phyloP scores from a whole-genome alignment of 1,140 invertebrate species.

The Paraescarpia echinospica region DNA sequence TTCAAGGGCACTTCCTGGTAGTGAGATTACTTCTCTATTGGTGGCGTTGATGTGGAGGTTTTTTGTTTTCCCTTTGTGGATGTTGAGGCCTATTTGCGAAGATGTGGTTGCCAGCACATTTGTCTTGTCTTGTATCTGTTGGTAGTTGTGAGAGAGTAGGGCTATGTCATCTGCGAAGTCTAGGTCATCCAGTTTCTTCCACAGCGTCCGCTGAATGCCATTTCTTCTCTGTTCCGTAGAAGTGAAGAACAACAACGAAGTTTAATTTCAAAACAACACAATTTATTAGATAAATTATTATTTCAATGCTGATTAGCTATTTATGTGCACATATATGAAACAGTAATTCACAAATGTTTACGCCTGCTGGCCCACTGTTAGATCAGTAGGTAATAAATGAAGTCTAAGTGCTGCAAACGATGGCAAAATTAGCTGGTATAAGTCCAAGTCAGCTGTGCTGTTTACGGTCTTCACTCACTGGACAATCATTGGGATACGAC shows the following conservation, averaged over 20 bases:
- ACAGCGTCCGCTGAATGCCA: too few relatives aligned
- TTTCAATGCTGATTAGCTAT: neutral
- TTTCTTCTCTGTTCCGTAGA: too few relatives aligned
- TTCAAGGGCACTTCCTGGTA: too few relatives aligned
- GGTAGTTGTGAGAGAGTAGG: too few relatives aligned
- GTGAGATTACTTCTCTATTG: too few relatives aligned
- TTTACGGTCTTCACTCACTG: neutral
- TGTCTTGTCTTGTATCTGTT: too few relatives aligned
- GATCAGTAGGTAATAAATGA: neutral
- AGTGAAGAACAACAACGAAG: neutral
- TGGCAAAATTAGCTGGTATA: neutral
- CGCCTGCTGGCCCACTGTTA: neutral
- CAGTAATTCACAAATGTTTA: neutral
- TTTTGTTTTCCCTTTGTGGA: too few relatives aligned
- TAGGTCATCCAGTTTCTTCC: too few relatives aligned
- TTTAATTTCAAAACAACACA: neutral
- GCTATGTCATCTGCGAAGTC: too few relatives aligned
- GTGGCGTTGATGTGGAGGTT: too few relatives aligned
- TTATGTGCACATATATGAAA: neutral
- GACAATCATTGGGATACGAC: neutral
- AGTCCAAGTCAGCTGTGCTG: neutral
- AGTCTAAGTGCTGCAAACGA: neutral
- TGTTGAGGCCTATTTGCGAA: too few relatives aligned
- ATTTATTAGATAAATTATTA: neutral
- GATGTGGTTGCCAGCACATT: too few relatives aligned